Evolutionary conservation across 2,888 invertebrate genomes (phyloP).

Genomic region (Lamproptera curius): DNA sequence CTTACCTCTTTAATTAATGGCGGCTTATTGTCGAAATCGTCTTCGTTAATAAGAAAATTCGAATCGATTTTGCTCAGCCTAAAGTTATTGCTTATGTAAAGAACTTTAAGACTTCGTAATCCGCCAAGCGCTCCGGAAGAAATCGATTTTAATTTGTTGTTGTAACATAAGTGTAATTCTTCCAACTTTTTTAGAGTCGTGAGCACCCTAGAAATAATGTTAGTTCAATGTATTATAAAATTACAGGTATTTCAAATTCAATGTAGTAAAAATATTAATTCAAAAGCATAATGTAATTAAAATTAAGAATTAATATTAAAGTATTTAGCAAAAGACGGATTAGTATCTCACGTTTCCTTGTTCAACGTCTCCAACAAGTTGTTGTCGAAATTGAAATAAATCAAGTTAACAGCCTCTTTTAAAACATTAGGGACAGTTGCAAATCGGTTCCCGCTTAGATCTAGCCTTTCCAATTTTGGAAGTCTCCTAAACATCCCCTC

Average conservation of each 20-base stretch:
- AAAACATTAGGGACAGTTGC: conserved; percentile 75
- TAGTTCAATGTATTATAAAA: too few relatives aligned
- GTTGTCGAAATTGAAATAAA: conserved; percentile 79
- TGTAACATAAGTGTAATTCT: conserved; percentile 79
- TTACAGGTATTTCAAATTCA: too few relatives aligned
- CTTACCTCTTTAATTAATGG: conserved; percentile 80
- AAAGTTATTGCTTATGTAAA: conserved; percentile 80
- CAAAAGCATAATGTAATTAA: too few relatives aligned
- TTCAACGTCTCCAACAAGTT: conserved; percentile 79
- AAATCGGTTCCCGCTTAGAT: conserved; percentile 70
- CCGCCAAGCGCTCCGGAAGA: conserved; percentile 55
- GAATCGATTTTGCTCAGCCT: conserved; percentile 77
- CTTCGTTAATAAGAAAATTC: conserved; percentile 67
- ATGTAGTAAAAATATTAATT: too few relatives aligned
- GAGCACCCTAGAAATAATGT: too few relatives aligned
- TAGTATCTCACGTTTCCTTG: conserved; percentile 40
- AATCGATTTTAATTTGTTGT: conserved; percentile 78
- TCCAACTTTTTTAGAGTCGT: conserved; percentile 75
- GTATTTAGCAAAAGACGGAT: too few relatives aligned
- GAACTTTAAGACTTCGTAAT: conserved; percentile 62
- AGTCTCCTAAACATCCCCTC: conserved; percentile 77
- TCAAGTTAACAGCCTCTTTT: conserved; percentile 69
- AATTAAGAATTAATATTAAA: too few relatives aligned
- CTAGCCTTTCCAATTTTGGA: conserved; percentile 80
- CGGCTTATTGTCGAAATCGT: conserved; percentile 59